Evolutionary conservation across 1,140 invertebrate genomes (phyloP), one percentile per base, ranked within the genome.

Genomic region (Chlorops oryzae): DNA sequence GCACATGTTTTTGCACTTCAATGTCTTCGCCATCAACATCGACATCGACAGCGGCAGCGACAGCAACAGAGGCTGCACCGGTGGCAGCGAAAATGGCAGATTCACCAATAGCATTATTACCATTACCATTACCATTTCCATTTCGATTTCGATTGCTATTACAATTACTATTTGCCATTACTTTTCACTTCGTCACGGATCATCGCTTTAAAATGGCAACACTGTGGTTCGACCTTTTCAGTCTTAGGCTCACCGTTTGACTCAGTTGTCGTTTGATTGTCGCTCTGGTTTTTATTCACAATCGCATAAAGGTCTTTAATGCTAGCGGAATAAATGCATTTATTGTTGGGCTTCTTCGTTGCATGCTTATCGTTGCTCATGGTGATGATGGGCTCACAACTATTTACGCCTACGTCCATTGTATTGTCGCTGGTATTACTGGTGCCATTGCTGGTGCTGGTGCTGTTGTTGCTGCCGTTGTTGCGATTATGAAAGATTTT

Each of bases 401-500:
- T n/a, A n/a, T n/a, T n/a, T n/a, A n/a, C n/a, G n/a, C n/a, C n/a
- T n/a, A n/a, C n/a, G n/a, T n/a, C n/a, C n/a, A n/a, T n/a, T n/a
- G n/a, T n/a, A n/a, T n/a, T n/a, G n/a, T n/a, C n/a, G n/a, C n/a
- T n/a, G 47, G 47, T 22, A 41, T 22, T 21, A 27, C 18, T 24
- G 25, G 22, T 39, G 34, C 21, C 17, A 34, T 32, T 47, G 39
- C 23, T 20, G n/a, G 20, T 37, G 34, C 22, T 32, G 28, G 12
- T 22, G 15, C 34, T 47, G 28, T 37, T 35, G 37, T 47, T 47
- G 22, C 17, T 45, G n/a, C 42, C 61, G 54, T 57, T 55, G 52
- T 54, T 69, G 55, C 65, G 65, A 69, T 69, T 69, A 66, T 69
- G 65, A 69, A 69, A 69, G 61, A 69, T 69, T 62, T 69, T 69